Evolutionary conservation across 2,113 vertebrate species (phyloP), one percentile per base, ranked within the genome.

Genomic region (Paralichthys olivaceus): DNA sequence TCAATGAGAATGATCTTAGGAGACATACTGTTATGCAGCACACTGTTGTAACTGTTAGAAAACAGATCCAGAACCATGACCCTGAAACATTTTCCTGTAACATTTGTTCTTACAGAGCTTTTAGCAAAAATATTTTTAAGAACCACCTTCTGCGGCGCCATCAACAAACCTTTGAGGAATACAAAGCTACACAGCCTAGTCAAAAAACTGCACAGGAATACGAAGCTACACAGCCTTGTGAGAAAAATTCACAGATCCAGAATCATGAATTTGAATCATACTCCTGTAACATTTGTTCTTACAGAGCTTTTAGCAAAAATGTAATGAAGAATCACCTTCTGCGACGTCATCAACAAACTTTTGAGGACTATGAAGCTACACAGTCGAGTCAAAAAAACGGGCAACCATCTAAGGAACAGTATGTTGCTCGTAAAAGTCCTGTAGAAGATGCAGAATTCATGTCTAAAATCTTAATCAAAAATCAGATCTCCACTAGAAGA

Each of bases 311-410:
- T 87, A 92, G 94, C 79, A 95, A 95, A 93, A 96, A 90, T 72
- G 89, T 97, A 93, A 95, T 98, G 87, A 96, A 94, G 91, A 97
- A 97, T 87, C 97, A 98, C 61, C 85, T 95, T 83, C 90, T 96
- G 45, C 96, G 95, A 62, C 92, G 96, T 81, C 96, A 98, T 91
- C 93, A 96, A 65, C 75, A 84, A 66, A 88, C 81, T 0, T 81
- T 85, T 22, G 83, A 90, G 37, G 89, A 92, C 71, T 84, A 91
- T 11, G 70, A 84, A 78, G 80, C 67, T 53, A 28, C 29, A 72
- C 78, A 85, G 23, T 2, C 12, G 45, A 72, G 3, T 49, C 83
- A 89, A n/a, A 81, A 43, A 83, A 76, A 64, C 6, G 69, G 79
- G 74, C 82, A 86, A 67, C 32, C 69, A 29, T 47, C 59, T n/a